Base-by-base conservation (phyloP, 2,888 invertebrate genomes). In the Hyposoter dolosus region DNA sequence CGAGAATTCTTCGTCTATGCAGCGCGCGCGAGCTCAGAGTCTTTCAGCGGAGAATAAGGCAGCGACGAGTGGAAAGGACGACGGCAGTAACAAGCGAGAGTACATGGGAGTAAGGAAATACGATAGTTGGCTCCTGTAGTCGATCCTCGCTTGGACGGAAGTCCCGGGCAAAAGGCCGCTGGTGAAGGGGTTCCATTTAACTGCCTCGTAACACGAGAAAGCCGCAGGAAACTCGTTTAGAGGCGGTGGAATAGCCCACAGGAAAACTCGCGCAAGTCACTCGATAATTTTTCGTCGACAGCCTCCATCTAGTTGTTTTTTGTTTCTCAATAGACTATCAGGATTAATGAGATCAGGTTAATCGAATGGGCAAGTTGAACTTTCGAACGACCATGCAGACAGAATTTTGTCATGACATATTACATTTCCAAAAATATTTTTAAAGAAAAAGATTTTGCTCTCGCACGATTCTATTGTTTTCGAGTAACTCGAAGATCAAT, bases 131-230 rank as follows among this genome's bases (percentile, higher is more conserved):
- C 68, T 47, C 47, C 56, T 28, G 28, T 50, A 23, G 50, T 40
- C 79, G 84, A 75, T 75, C 75, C 63, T 50, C 28, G 50, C 40
- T 28, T 12, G 28, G 43, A 43, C 68, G 43, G 50, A 79, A 75
- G 79, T 80, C 63, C 28, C 43, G 65, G 28, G 45, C 35, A 23
- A 35, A 66, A 17, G 60, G 43, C 40, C 47, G n/a, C 32, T 23
- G 65, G 63, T 66, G 23, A 69, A 45, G 35, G 32, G 69, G 71
- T 40, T 47, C 83, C 88, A 85, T 89, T 88, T 91, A 91, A 91
- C 91, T 91, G 90, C 90, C 85, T 78, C 84, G 88, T 83, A 90
- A 89, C 91, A 91, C 89, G 92, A 90, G 90, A 90, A 92, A 91
- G 90, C 89, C 88, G 88, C 88, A 88, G 90, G 89, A 88, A 90